phyloP scores from a whole-genome alignment of 2,113 vertebrate species.

The Xiphophorus couchianus region DNA sequence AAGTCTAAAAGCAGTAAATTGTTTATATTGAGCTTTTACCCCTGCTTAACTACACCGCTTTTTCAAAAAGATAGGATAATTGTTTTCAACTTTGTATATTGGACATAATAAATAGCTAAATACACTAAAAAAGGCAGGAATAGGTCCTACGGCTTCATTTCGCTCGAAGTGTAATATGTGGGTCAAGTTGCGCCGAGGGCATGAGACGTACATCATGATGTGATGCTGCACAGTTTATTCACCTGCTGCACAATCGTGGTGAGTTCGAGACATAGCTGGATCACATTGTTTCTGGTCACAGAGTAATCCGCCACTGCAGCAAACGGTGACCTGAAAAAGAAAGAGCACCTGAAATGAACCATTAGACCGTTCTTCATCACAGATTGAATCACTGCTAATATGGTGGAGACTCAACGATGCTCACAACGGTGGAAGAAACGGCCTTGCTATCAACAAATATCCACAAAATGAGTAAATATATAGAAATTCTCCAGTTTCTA shows the following conservation, averaged over 20 bases:
- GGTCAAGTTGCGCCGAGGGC: background rate
- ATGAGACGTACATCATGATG: background rate
- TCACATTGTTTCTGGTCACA: slow-evolving; percentile 94
- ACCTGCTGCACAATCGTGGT: slow-evolving; percentile 98
- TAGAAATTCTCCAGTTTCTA: background rate
- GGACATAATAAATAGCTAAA: too few relatives aligned
- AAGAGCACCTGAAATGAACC: slow-evolving; percentile 84
- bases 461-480: background rate
- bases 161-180: background rate
- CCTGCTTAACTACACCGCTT: too few relatives aligned
- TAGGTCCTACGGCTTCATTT: background rate
- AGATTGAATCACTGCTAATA: slow-evolving; percentile 48
- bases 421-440: background rate
- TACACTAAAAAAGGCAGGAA: background rate
- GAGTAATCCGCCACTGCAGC: slow-evolving; percentile 97
- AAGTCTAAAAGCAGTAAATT: too few relatives aligned
- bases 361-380: slow-evolving; percentile 75
- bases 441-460: background rate
- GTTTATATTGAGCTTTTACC: too few relatives aligned
- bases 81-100: too few relatives aligned
- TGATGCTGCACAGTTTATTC: background rate
- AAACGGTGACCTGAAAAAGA: slow-evolving; percentile 91
- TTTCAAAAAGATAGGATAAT: too few relatives aligned
- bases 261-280: slow-evolving; percentile 96
- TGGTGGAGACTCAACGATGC: background rate